Evolutionary conservation across 2,113 vertebrate genomes (phyloP).

Genomic region (Colossoma macropomum): DNA sequence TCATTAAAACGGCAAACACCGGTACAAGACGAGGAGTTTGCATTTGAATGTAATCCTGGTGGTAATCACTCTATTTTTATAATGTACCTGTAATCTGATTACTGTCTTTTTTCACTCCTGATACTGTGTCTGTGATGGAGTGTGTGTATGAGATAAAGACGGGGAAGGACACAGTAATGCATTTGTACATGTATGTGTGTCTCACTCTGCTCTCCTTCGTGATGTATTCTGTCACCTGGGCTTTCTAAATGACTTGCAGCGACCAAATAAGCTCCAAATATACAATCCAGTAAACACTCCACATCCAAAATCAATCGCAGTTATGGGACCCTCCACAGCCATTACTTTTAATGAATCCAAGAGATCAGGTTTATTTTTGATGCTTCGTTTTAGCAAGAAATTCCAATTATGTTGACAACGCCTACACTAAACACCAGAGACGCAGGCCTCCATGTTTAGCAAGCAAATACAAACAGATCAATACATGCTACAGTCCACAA

Average conservation of each 20-base stretch:
- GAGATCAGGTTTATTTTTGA: constrained; percentile 62
- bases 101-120: too few relatives aligned
- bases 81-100: too few relatives aligned
- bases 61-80: too few relatives aligned
- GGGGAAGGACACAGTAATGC: not conserved
- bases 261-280: constrained; percentile 32
- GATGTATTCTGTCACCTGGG: not conserved
- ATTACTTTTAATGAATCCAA: constrained; percentile 72
- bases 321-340: constrained; percentile 54
- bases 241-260: not conserved
- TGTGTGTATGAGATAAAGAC: not conserved
- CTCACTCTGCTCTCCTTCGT: not conserved
- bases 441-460: constrained; percentile 62
- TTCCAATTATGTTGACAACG: constrained; percentile 69
- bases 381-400: constrained; percentile 61
- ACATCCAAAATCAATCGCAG: constrained; percentile 13
- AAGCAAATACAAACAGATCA: constrained; percentile 74
- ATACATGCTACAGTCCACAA: constrained; percentile 65
- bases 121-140: not conserved
- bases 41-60: too few relatives aligned
- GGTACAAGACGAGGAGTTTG: too few relatives aligned
- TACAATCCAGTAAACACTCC: constrained; percentile 39
- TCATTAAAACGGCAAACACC: too few relatives aligned
- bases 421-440: constrained; percentile 67
- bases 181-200: not conserved